phyloP scores from a whole-genome alignment of 37 sponge, comb jelly and placozoan species.

The Eunapius fragilis region DNA sequence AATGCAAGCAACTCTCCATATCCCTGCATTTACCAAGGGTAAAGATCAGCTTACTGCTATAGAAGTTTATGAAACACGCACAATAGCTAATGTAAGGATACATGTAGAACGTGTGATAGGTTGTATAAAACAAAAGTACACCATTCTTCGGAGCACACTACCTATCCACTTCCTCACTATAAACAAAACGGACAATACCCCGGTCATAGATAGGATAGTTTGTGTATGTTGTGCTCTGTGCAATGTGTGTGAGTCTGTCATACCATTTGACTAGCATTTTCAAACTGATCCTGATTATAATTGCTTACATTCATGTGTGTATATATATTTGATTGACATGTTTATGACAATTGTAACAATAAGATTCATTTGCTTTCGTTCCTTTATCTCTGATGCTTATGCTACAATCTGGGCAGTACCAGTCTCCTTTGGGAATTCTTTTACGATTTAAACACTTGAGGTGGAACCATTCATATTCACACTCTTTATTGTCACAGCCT shows the following conservation, averaged over 20 bases:
- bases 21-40: slow-evolving; percentile 74
- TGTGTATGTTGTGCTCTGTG: slow-evolving; percentile 59
- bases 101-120: slow-evolving; percentile 85
- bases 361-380: no score
- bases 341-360: no score
- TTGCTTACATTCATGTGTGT: neutral
- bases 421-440: slow-evolving; percentile 7
- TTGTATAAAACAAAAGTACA: slow-evolving; percentile 51
- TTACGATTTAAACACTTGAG: slow-evolving; percentile 14
- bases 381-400: neutral
- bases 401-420: slow-evolving; percentile 53
- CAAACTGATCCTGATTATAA: neutral
- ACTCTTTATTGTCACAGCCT: slow-evolving; percentile 41
- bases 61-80: slow-evolving; percentile 60
- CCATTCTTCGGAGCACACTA: slow-evolving; percentile 43
- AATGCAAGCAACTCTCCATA: slow-evolving; percentile 41
- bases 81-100: slow-evolving; percentile 79
- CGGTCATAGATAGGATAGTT: slow-evolving; percentile 45
- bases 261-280: slow-evolving; percentile 55
- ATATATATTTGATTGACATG: neutral
- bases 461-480: slow-evolving; percentile 45
- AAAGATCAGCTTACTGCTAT: slow-evolving; percentile 55
- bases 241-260: slow-evolving; percentile 67
- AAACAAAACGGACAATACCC: slow-evolving; percentile 1
- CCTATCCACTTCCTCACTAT: slow-evolving; percentile 47